These are phyloP conservation scores for Agrochola lota DNA, from an alignment of 2,888 invertebrate species.

Conservation along the genomic window DNA sequence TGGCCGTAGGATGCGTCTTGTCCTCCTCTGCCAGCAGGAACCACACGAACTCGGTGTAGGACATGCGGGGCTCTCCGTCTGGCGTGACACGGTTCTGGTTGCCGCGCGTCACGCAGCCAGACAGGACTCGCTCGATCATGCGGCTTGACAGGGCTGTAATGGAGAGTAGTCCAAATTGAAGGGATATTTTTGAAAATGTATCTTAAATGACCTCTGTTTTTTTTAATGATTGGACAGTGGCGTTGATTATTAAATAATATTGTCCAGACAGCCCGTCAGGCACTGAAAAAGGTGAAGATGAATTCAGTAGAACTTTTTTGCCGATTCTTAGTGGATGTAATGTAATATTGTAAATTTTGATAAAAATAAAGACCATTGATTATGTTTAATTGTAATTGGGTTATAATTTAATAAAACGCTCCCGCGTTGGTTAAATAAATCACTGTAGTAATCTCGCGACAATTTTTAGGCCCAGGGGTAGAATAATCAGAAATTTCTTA, in stretches of 20 bases:
- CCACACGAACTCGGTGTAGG: slow-evolving; percentile 99
- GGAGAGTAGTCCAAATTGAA: neutral
- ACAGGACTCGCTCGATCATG: slow-evolving; percentile 99
- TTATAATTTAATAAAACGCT: neutral
- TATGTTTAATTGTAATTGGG: neutral
- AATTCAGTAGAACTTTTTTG: neutral
- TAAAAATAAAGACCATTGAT: neutral
- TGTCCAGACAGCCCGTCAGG: no score
- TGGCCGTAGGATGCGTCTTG: slow-evolving; percentile 98
- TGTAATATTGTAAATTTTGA: neutral
- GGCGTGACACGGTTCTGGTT: slow-evolving; percentile 89
- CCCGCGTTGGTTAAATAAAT: no score
- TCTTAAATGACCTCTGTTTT: neutral
- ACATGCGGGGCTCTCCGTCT: slow-evolving; percentile 95
- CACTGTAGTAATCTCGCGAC: no score
- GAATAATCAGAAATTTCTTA: no score
- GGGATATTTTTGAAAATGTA: neutral
- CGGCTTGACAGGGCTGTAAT: slow-evolving; percentile 97
- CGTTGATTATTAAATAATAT: neutral
- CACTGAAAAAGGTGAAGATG: neutral
- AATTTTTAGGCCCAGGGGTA: no score
- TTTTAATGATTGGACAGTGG: neutral
- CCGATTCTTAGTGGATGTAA: neutral
- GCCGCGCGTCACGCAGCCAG: slow-evolving; percentile 98
- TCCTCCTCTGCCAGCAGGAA: slow-evolving; percentile 99